A percentile compares a stretch with the other conserved stretches of the same genome.
Evolutionary conservation across 2,113 vertebrate genomes (phyloP).

Genomic region (Sebastes fasciatus): DNA sequence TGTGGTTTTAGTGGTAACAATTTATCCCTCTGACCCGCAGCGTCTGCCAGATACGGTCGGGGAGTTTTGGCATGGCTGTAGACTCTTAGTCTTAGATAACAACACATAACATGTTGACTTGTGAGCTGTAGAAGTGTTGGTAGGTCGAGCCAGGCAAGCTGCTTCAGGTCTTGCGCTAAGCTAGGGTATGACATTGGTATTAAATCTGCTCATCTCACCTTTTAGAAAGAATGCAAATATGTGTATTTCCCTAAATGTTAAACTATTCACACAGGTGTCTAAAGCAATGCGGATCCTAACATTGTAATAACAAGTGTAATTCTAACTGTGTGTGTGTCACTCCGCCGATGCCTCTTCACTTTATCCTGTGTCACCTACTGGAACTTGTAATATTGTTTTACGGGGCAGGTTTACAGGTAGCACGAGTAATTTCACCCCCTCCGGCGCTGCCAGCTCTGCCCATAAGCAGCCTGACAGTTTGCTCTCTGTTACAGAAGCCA

Average conservation of each 20-base stretch:
- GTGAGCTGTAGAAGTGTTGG: neutral
- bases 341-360: neutral
- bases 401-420: slow-evolving; percentile 21
- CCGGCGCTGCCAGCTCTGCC: neutral
- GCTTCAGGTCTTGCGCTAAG: neutral
- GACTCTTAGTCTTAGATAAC: neutral
- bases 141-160: neutral
- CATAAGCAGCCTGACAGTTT: neutral
- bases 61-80: neutral
- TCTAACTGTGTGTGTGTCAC: slow-evolving; percentile 14
- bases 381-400: slow-evolving; percentile 21
- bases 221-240: slow-evolving; percentile 2
- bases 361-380: slow-evolving; percentile 21
- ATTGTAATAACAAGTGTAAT: slow-evolving; percentile 24
- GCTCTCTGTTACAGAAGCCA: slow-evolving; percentile 9
- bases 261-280: neutral
- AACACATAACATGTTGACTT: neutral
- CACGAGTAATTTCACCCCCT: slow-evolving; percentile 1
- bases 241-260: neutral
- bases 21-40: too few species aligned
- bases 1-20: neutral
- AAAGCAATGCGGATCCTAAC: neutral
- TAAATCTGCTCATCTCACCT: neutral
- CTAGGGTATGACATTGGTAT: neutral
- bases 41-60: neutral